Percentiles rank a stretch among this genome's conserved stretches.
Conservation (phyloP, 1,140 invertebrate genomes). For the Heliothis virescens region DNA sequence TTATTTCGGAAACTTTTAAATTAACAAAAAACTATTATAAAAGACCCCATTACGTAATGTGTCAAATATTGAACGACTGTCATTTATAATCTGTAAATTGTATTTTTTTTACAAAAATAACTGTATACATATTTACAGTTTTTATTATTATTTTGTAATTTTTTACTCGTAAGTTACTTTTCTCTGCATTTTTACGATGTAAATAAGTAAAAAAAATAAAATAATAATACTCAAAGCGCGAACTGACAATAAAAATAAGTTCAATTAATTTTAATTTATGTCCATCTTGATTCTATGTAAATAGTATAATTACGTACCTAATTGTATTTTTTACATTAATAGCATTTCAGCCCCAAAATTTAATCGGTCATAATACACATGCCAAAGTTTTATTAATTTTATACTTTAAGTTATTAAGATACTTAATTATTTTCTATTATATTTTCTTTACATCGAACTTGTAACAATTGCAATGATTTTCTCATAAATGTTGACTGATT, state of each 20-base stretch:
- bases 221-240: conserved; percentile 80
- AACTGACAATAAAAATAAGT: conserved; percentile 84
- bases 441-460: conserved; percentile 64
- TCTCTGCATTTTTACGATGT: conserved; percentile 66
- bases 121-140: conserved; percentile 42
- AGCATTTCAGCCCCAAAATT: conserved; percentile 82
- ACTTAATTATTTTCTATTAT: conserved; percentile 71
- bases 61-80: conserved; percentile 46
- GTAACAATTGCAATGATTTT: conserved; percentile 65
- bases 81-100: conserved; percentile 46
- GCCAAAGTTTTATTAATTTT: conserved; percentile 85
- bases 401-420: conserved; percentile 81
- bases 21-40: conserved; percentile 32
- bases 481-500: conserved; percentile 53
- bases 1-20: conserved; percentile 19
- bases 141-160: conserved; percentile 53
- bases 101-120: conserved; percentile 40
- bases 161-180: conserved; percentile 54
- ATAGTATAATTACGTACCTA: conserved; percentile 73
- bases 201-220: conserved; percentile 66
- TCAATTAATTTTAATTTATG: conserved; percentile 77
- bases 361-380: conserved; percentile 84
- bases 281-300: conserved; percentile 74
- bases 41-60: conserved; percentile 47
- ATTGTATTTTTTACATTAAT: conserved; percentile 67